Evolutionary conservation across 1,140 invertebrate genomes (phyloP), one percentile per base, ranked within the genome.

Genomic region (Diachasmimorpha longicaudata): DNA sequence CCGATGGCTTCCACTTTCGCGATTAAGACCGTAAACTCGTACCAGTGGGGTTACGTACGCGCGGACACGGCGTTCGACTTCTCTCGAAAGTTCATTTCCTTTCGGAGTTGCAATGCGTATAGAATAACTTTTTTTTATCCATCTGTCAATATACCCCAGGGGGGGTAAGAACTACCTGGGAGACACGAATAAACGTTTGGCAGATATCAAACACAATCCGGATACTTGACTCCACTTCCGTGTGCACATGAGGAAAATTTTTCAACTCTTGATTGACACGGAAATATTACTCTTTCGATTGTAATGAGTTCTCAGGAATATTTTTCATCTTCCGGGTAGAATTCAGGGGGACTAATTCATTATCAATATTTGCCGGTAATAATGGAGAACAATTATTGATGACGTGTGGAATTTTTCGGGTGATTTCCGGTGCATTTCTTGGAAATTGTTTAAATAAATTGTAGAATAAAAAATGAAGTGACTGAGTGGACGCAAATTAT

Each of bases 21-120:
- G 74, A 75, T 78, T 75, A 73, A 78, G 42, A 75, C 70, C 77
- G 77, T 78, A 78, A n/a, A n/a, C n/a, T n/a, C n/a, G n/a, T n/a
- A 78, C 74, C 55, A 31, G 9, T 46, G 36, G 44, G 68, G 39
- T 78, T 78, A 75, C 72, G 73, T 75, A 66, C 52, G 31, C 31
- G 31, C n/a, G 44, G 44, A 46, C 44, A 46, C 44, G 63, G 42
- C 37, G 73, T 70, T 63, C 69, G 36, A 46, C 70, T 63, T 55
- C 52, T 68, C 70, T 78, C 69, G 77, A 78, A 78, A 78, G 73
- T 78, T 78, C 58, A 78, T 78, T 78, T 78, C 77, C 77, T 78
- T 78, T 78, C 77, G 77, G 68, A 75, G 74, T 70, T 75, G 73
- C 74, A 78, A 78, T 78, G 77, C 77, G 74, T 75, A 68, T 70